These are phyloP conservation scores for Priocnemis perturbator DNA, from an alignment of 2,888 invertebrate genomes.

Conservation along the genomic window DNA sequence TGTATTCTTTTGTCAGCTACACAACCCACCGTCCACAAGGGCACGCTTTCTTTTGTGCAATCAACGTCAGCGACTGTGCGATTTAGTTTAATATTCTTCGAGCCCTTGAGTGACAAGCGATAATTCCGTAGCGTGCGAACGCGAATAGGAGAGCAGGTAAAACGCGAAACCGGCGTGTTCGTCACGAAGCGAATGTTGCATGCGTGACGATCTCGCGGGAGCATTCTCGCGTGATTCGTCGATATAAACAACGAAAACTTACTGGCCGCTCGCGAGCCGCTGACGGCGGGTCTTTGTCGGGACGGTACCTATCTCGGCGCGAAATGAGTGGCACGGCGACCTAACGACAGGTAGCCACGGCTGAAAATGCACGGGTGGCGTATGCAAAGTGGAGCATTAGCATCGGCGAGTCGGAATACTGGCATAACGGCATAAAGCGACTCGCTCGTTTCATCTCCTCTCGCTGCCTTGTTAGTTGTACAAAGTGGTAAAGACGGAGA, in stretches of 20 bases:
- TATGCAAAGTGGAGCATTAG: conserved; percentile 51
- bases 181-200: too few species aligned
- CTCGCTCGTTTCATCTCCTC: conserved; percentile 17
- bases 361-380: conserved; percentile 34
- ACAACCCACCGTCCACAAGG: too few species aligned
- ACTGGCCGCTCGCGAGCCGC: neutral
- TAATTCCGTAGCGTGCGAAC: too few species aligned
- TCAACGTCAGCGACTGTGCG: too few species aligned
- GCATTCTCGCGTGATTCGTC: conserved; percentile 7
- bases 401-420: conserved; percentile 19
- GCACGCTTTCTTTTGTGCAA: too few species aligned
- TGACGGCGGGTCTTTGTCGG: conserved; percentile 34
- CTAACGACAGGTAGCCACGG: conserved; percentile 35
- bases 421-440: conserved; percentile 31
- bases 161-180: too few species aligned
- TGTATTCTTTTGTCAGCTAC: too few species aligned
- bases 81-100: too few species aligned
- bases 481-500: too few species aligned
- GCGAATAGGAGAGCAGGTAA: too few species aligned
- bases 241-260: neutral
- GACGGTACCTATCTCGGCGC: conserved; percentile 27
- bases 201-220: neutral
- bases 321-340: conserved; percentile 34
- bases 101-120: too few species aligned
- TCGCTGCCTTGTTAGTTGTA: neutral